Evolutionary conservation across 2,888 invertebrate species (phyloP).

Genomic region (Ctena decussata): DNA sequence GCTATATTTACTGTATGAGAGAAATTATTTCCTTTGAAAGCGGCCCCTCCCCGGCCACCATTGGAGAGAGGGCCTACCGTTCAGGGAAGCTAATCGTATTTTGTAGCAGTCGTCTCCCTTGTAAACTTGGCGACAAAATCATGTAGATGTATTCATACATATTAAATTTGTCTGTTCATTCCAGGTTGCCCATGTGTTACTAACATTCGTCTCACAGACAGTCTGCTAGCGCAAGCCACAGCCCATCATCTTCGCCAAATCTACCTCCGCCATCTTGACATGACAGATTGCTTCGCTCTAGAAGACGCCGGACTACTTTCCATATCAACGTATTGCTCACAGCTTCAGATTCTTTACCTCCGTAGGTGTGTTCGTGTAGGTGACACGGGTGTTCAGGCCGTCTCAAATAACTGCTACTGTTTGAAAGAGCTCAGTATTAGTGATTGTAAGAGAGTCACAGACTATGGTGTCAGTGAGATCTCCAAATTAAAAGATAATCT

Average conservation of each 20-base stretch:
- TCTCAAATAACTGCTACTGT: conserved; percentile 95
- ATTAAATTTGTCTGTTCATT: conserved; percentile 29
- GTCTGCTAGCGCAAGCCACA: conserved; percentile 82
- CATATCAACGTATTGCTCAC: conserved; percentile 95
- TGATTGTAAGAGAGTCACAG: conserved; percentile 95
- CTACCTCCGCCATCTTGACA: conserved; percentile 94
- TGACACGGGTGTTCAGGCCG: conserved; percentile 96
- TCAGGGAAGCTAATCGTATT: too few species aligned
- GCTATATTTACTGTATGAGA: too few species aligned
- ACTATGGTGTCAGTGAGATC: conserved; percentile 96
- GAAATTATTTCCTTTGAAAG: too few species aligned
- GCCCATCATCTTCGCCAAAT: conserved; percentile 87
- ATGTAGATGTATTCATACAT: too few species aligned
- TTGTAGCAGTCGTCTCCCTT: too few species aligned
- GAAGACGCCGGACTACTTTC: conserved; percentile 95
- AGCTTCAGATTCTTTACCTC: conserved; percentile 94
- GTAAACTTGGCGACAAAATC: too few species aligned
- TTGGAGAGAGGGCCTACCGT: too few species aligned
- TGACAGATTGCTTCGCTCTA: conserved; percentile 95
- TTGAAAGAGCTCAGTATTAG: conserved; percentile 94
- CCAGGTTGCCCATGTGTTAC: conserved; percentile 92
- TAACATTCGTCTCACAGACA: conserved; percentile 89
- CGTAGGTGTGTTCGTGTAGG: conserved; percentile 96
- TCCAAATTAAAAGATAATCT: conserved; percentile 95
- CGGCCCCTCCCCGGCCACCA: too few species aligned